Base-by-base conservation (phyloP, 53 echinoderm and acorn worm species). In the Patiria pectinifera region DNA sequence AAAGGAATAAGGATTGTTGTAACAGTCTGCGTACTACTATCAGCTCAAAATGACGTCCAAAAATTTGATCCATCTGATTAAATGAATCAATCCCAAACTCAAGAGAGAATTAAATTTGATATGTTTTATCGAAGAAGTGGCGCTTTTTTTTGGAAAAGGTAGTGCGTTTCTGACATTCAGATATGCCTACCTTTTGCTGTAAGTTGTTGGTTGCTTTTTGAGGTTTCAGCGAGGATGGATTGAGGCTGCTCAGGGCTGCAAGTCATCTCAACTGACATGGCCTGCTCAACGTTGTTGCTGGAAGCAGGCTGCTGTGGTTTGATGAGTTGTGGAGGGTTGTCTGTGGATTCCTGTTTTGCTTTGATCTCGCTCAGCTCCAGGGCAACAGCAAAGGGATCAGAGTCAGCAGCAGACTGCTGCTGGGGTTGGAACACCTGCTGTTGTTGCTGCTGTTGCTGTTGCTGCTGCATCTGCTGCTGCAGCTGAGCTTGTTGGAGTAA, bases 281-380 rank as follows among this genome's bases (percentile, higher is more conserved):
- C 80, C 69, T 90, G 78, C 90, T 90, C 62, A 47, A 63, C 45
- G 45, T 86, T 53, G 58, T 16, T 75, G 80, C 7, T 48, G 48
- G 62, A 80, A 12, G 46, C 69, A 24, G 69, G 69, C 46, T 45
- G 90, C 44, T 81, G 90, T 19, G 63, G 46, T 4, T 90, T 81
- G 70, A 80, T 69, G 6, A 43, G 80, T 49, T 21, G 18, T 26
- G 59, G 87, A 59, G 53, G 45, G 14, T 80, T 90, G 62, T 90
- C 90, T 11, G 11, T 44, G 3, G 80, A 24, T 9, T 66, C 77
- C 46, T 35, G 45, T 3, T 62, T 80, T 53, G 21, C 66, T 43
- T 90, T 90, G 63, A 90, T 90, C 22, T 81, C 90, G n/a, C 90
- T 90, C 90, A 90, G 90, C 81, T 90, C 90, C 80, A 90, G 80